Evolutionary conservation across 1,140 invertebrate genomes (phyloP).

Genomic region (Pseudobourletiella spinata): DNA sequence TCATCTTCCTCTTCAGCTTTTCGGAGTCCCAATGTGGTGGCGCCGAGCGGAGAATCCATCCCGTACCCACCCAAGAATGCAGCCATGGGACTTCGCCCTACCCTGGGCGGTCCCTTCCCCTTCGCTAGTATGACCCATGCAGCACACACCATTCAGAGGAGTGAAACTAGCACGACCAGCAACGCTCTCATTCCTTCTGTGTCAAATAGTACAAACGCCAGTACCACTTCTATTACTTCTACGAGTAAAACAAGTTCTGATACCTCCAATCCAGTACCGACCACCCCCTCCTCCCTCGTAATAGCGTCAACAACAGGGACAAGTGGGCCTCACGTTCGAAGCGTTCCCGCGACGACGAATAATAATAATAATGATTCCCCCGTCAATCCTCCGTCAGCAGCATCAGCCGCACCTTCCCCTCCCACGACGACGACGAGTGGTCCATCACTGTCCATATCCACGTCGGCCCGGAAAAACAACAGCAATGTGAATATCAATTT

Average conservation of each 20-base stretch:
- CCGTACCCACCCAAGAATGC: slow-evolving; percentile 41
- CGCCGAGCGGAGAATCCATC: slow-evolving; percentile 51
- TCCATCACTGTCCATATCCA: too few relatives aligned
- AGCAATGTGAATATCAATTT: background rate
- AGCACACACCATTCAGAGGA: slow-evolving; percentile 47
- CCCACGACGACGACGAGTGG: too few relatives aligned
- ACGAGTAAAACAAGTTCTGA: background rate
- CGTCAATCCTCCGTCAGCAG: slow-evolving; percentile 8
- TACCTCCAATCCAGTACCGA: background rate
- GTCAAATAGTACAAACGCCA: slow-evolving; percentile 32
- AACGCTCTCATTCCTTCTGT: slow-evolving; percentile 15
- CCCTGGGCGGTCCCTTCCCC: slow-evolving; percentile 54
- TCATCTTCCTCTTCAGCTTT: slow-evolving; percentile 43
- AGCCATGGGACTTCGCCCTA: slow-evolving; percentile 10
- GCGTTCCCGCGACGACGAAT: too few relatives aligned
- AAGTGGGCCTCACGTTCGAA: background rate
- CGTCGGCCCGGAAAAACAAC: slow-evolving; percentile 31
- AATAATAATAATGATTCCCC: background rate
- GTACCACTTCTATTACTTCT: slow-evolving; percentile 13
- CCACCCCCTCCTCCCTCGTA: too few relatives aligned
- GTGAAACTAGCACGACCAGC: slow-evolving; percentile 15
- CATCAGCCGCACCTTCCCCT: background rate
- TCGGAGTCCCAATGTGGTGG: slow-evolving; percentile 57
- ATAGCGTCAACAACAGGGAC: background rate
- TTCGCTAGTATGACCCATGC: slow-evolving; percentile 86